Conservation (phyloP, 2,797 vertebrate genomes). For the Peromyscus melanophrys region DNA sequence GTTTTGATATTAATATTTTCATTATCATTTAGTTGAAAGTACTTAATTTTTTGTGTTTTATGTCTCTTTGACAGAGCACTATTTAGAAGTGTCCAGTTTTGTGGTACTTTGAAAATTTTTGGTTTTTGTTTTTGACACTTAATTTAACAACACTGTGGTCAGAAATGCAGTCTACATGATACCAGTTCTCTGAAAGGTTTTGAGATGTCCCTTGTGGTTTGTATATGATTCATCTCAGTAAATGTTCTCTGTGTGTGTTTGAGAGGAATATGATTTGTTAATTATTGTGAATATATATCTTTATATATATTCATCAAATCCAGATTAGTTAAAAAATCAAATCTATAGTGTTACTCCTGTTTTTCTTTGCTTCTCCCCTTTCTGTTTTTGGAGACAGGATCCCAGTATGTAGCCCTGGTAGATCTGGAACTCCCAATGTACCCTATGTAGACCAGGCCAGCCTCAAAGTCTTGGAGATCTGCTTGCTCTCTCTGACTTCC, state of each 20-base stretch:
- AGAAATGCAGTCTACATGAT: background rate
- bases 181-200: conserved; percentile 44
- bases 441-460: background rate
- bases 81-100: conserved; percentile 49
- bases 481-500: background rate
- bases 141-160: background rate
- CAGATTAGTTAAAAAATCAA: background rate
- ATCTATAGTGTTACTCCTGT: background rate
- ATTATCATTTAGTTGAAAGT: background rate
- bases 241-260: background rate
- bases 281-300: background rate
- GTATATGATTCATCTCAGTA: background rate
- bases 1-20: conserved; percentile 48
- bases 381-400: background rate
- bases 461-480: background rate
- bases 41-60: background rate
- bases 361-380: too few relatives aligned
- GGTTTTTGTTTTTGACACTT: background rate
- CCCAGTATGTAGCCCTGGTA: background rate
- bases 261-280: conserved; percentile 19
- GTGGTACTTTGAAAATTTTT: background rate
- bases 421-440: background rate
- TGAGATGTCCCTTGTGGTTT: conserved; percentile 21
- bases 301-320: background rate
- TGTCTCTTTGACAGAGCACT: background rate